Conservation (phyloP, 2,888 invertebrate genomes). For the Danaus chrysippus region DNA sequence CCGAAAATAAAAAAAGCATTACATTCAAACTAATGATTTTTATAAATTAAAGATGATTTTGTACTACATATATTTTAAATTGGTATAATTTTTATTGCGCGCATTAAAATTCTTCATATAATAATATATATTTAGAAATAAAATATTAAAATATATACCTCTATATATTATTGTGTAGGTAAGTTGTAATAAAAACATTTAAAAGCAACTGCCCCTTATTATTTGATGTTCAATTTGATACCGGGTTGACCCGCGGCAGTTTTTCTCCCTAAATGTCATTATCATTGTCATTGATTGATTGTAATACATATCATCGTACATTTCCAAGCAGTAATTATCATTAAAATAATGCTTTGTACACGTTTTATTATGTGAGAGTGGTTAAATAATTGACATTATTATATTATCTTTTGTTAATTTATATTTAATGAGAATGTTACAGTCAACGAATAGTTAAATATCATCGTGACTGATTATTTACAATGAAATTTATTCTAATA, state of each 20-base stretch:
- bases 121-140: too few relatives aligned
- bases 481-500: slow-evolving; percentile 1
- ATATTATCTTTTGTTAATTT: not conserved
- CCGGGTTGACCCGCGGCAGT: slow-evolving; percentile 46
- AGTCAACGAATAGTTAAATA: too few relatives aligned
- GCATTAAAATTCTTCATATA: too few relatives aligned
- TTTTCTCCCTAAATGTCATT: slow-evolving; percentile 60
- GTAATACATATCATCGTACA: slow-evolving; percentile 49
- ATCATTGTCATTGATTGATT: slow-evolving; percentile 63
- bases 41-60: too few relatives aligned
- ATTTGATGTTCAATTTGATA: slow-evolving; percentile 45
- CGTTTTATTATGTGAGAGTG: not conserved
- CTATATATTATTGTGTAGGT: not conserved
- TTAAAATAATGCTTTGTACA: slow-evolving; percentile 15
- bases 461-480: not conserved
- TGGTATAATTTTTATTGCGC: too few relatives aligned
- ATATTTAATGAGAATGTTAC: slow-evolving; percentile 8
- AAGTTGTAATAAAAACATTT: not conserved
- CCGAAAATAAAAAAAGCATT: too few relatives aligned
- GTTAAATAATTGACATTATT: not conserved
- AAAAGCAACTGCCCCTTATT: not conserved
- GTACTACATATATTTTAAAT: too few relatives aligned
- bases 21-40: too few relatives aligned
- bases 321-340: slow-evolving; percentile 31
- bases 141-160: not conserved